Evolutionary conservation across 35 echinoderm and acorn worm genomes (phyloP).

Genomic region (Amphiura filiformis): DNA sequence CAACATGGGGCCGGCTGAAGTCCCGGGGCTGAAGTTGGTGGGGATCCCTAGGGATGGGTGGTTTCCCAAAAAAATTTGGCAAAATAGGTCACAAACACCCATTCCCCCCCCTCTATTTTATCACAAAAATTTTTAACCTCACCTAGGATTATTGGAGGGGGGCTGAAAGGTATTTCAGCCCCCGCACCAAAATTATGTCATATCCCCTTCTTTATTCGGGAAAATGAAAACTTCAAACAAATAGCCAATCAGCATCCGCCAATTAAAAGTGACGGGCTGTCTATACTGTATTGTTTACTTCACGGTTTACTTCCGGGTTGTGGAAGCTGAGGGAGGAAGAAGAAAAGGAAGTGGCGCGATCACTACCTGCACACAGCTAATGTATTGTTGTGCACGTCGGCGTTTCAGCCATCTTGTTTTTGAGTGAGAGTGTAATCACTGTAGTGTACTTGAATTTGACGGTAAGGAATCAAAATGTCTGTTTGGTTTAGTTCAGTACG

Average conservation of each 20-base stretch:
- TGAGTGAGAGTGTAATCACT: background rate
- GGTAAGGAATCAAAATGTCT: background rate
- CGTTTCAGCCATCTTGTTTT: background rate
- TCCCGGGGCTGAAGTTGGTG: too few relatives aligned
- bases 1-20: too few relatives aligned
- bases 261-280: background rate
- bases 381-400: background rate
- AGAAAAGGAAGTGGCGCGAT: background rate
- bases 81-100: too few relatives aligned
- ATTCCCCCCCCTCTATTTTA: too few relatives aligned
- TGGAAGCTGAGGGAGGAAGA: background rate
- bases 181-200: too few relatives aligned
- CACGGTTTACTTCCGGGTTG: background rate
- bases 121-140: too few relatives aligned
- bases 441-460: background rate
- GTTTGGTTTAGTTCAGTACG: background rate
- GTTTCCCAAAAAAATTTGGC: too few relatives aligned
- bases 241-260: background rate
- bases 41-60: too few relatives aligned
- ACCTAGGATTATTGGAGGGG: too few relatives aligned
- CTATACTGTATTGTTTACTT: background rate
- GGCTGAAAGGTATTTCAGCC: too few relatives aligned
- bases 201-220: too few relatives aligned
- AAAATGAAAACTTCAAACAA: too few relatives aligned
- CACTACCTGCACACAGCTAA: background rate